Conservation (phyloP, 2,888 invertebrate species). For the Lasioglossum morio region DNA sequence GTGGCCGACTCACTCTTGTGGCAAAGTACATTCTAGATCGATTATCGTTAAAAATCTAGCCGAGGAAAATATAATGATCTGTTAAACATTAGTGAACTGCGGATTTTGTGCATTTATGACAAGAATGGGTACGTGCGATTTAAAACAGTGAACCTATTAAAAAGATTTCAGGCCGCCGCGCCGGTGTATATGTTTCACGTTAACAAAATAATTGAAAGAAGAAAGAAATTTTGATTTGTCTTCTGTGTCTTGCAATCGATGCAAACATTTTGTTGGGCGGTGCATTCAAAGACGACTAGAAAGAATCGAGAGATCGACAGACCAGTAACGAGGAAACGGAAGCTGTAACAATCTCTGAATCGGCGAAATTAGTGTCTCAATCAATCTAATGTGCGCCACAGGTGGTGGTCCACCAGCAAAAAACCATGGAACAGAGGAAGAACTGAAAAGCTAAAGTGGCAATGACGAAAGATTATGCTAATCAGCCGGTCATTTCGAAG, state of each 20-base stretch:
- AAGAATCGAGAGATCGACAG: not conserved
- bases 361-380: not conserved
- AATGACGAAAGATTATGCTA: not conserved
- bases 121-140: too few species aligned
- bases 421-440: not conserved
- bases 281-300: not conserved
- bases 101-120: too few species aligned
- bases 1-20: too few species aligned
- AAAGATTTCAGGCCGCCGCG: too few species aligned
- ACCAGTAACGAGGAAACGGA: not conserved
- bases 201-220: too few species aligned
- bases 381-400: not conserved
- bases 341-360: not conserved
- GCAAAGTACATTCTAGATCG: not conserved
- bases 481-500: not conserved
- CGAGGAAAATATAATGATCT: constrained; percentile 7
- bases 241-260: too few species aligned
- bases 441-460: too few species aligned
- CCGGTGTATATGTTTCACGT: too few species aligned
- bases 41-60: not conserved
- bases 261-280: not conserved
- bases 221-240: too few species aligned
- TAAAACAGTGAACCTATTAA: too few species aligned
- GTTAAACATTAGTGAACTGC: too few species aligned
- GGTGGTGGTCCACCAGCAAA: not conserved